phyloP scores from a whole-genome alignment of 2,888 invertebrate genomes.

The Sussaba pulchella region DNA sequence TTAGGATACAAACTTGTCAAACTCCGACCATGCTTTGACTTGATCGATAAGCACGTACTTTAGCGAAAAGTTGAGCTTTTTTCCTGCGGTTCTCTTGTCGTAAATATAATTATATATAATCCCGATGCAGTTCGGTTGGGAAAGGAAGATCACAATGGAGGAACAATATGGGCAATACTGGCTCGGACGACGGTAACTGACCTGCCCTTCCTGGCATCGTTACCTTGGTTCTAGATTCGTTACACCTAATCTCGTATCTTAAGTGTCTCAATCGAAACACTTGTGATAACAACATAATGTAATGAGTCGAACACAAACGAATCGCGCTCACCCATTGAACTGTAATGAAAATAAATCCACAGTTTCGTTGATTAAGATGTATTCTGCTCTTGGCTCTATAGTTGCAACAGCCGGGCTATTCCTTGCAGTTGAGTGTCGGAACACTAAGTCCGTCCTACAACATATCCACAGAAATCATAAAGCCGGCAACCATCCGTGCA shows the following conservation, averaged over 20 bases:
- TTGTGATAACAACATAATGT: background rate
- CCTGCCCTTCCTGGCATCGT: background rate
- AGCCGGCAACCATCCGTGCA: too few species aligned
- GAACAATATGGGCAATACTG: background rate
- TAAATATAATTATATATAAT: too few species aligned
- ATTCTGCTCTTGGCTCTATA: constrained; percentile 64
- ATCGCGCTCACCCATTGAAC: background rate
- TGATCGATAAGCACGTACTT: too few species aligned
- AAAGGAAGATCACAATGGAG: too few species aligned
- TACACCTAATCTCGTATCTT: background rate
- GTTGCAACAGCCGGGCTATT: constrained; percentile 77
- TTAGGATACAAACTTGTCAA: too few species aligned
- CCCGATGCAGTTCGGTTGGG: too few species aligned
- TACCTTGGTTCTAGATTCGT: background rate
- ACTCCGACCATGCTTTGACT: too few species aligned
- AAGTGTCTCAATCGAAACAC: too few species aligned
- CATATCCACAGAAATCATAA: too few species aligned
- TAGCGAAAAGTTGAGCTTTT: too few species aligned
- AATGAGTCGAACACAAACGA: constrained; percentile 1
- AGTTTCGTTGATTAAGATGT: constrained; percentile 2
- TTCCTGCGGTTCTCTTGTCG: too few species aligned
- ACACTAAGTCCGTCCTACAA: constrained; percentile 69
- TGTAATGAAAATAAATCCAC: background rate
- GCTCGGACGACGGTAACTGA: too few species aligned
- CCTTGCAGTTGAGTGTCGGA: constrained; percentile 68